A percentile compares a stretch with the other conserved stretches of the same genome.
phyloP scores from a whole-genome alignment of 2,113 vertebrate genomes.

The Fregata magnificens region DNA sequence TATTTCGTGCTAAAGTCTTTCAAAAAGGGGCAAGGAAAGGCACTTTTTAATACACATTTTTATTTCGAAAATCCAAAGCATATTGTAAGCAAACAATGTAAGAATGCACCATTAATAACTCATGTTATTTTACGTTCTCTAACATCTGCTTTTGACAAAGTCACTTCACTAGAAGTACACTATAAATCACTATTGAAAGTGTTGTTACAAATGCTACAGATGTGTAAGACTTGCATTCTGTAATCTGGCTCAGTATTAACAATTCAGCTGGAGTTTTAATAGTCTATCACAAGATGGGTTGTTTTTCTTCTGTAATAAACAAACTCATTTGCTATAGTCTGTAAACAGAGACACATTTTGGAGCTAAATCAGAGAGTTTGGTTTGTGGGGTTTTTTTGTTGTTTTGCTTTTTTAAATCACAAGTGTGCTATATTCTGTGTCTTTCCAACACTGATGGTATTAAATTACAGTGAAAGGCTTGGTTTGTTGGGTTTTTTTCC shows the following conservation, averaged over 20 bases:
- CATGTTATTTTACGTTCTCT: neutral
- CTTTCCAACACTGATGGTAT: neutral
- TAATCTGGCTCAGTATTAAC: neutral
- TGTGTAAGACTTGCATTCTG: neutral
- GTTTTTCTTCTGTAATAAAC: neutral
- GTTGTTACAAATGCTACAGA: neutral
- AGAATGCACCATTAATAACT: neutral
- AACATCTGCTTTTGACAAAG: neutral
- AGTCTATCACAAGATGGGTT: neutral
- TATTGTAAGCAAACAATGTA: neutral
- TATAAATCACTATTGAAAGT: neutral
- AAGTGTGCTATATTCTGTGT: neutral
- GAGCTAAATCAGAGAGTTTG: neutral
- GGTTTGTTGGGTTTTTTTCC: neutral
- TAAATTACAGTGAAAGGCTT: neutral
- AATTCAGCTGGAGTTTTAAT: neutral
- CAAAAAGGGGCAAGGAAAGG: neutral
- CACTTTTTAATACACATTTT: neutral
- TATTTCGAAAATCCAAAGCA: neutral
- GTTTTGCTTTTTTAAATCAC: neutral
- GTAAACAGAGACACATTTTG: neutral
- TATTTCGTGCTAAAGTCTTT: neutral
- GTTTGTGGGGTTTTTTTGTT: neutral
- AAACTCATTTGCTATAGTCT: neutral
- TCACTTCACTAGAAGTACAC: neutral